A percentile compares a stretch with the other conserved stretches of the same genome.
Evolutionary conservation across 1,140 invertebrate species (phyloP).

Genomic region (Eubasilissa regina): DNA sequence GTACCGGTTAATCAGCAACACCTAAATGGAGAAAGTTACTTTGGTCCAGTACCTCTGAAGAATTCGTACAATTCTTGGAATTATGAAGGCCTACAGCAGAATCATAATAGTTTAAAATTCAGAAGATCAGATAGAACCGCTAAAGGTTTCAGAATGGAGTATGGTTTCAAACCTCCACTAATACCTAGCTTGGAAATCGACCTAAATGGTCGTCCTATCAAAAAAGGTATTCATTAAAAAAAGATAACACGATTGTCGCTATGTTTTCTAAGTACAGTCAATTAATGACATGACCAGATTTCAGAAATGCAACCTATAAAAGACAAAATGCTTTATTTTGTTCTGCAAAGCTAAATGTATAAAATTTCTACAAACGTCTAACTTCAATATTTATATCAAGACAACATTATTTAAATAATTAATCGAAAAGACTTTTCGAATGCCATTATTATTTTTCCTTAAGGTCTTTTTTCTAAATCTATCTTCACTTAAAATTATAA

Average conservation of each 20-base stretch:
- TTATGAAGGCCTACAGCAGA: conserved; percentile 20
- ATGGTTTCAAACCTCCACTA: conserved; percentile 86
- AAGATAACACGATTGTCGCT: neutral
- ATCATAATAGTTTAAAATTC: conserved; percentile 62
- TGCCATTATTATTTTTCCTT: conserved; percentile 23
- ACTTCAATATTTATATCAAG: too few relatives aligned
- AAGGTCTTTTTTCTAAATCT: neutral
- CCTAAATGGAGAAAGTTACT: conserved; percentile 62
- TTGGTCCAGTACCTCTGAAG: conserved; percentile 68
- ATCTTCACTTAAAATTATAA: neutral
- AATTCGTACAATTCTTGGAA: conserved; percentile 41
- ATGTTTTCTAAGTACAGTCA: neutral
- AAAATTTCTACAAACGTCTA: too few relatives aligned
- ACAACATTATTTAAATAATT: conserved; percentile 8
- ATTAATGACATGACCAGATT: too few relatives aligned
- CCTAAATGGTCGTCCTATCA: conserved; percentile 76
- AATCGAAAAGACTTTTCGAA: conserved; percentile 1
- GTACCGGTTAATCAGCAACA: neutral
- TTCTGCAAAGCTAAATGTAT: too few relatives aligned
- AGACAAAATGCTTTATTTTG: too few relatives aligned
- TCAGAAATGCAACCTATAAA: too few relatives aligned
- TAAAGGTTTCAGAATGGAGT: conserved; percentile 81
- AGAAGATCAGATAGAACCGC: conserved; percentile 72
- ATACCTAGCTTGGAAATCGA: conserved; percentile 87
- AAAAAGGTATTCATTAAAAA: conserved; percentile 58